Base-by-base conservation (phyloP, 2,797 vertebrate species). In the Microchirus variegatus region DNA sequence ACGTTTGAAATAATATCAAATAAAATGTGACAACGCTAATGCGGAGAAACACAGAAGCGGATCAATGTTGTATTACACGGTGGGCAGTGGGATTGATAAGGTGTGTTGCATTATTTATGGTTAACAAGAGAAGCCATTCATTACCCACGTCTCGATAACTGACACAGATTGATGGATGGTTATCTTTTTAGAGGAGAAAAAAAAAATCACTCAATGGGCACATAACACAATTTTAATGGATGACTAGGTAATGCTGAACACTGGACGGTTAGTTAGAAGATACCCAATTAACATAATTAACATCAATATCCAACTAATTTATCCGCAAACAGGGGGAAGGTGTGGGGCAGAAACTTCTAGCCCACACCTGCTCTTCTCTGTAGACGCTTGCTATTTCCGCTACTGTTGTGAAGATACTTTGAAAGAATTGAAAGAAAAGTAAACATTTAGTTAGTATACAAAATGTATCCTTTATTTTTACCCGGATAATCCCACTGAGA, bases 241-340 rank as follows among this genome's bases (percentile, higher is more conserved):
- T 87, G 86, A 78, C 75, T 73, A 65, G 76, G 87, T 80, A 79
- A 78, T 82, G 80, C 86, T 79, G 84, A 88, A 73, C 55, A 69
- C 69, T 54, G 55, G 38, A 75, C 64, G 75, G 77, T 82, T 88
- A 70, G 75, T 51, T 17, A 60, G 68, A 70, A 67, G 80, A 56
- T 53, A 51, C 43, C 62, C 87, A 86, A 90, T 90, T 88, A 89
- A 83, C 76, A 74, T 88, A 86, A 90, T 90, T 88, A 89, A 83
- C 76, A 74, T 86, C 84, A 72, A 85, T 83, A 84, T 74, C 67
- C 67, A 75, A 87, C 70, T 71, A 64, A 77, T 68, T 53, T 60
- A 82, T 75, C 77, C 36, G 14, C 67, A 68, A 71, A 75, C 47
- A 31, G 44, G 47, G 49, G 70, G 70, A 50, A 42, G 58, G 47